Conservation (phyloP, 2,888 invertebrate species). For the Andrena trimmerana region DNA sequence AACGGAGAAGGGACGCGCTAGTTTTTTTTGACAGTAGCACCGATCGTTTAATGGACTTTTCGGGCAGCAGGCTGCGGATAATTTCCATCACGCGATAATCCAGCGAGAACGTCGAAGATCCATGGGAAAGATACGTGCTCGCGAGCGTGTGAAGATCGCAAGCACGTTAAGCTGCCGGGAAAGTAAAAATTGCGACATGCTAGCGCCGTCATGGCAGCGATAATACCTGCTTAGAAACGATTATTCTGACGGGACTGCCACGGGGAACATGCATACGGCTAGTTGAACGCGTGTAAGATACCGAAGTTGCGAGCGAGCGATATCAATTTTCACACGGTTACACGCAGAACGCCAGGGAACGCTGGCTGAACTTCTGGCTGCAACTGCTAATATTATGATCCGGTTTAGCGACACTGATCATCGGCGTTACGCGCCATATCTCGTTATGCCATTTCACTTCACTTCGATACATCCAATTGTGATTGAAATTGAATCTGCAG, state of each 20-base stretch:
- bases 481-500: no score
- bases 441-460: background rate
- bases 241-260: constrained; percentile 58
- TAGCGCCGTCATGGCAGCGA: constrained; percentile 68
- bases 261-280: constrained; percentile 55
- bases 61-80: constrained; percentile 9
- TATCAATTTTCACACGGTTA: constrained; percentile 66
- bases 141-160: constrained; percentile 66
- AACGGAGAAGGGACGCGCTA: background rate
- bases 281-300: constrained; percentile 64
- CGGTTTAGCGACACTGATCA: constrained; percentile 36
- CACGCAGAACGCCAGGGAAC: constrained; percentile 36
- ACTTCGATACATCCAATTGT: background rate
- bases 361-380: constrained; percentile 31
- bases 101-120: constrained; percentile 60
- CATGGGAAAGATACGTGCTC: constrained; percentile 54
- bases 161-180: constrained; percentile 59
- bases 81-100: constrained; percentile 48
- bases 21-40: background rate
- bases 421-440: background rate
- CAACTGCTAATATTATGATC: constrained; percentile 43
- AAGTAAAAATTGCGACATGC: constrained; percentile 69
- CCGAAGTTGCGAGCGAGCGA: constrained; percentile 42
- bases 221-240: constrained; percentile 68
- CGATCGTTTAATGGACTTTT: background rate